Evolutionary conservation across 1,140 invertebrate genomes (phyloP).

Genomic region (Bathynomus jamesi): DNA sequence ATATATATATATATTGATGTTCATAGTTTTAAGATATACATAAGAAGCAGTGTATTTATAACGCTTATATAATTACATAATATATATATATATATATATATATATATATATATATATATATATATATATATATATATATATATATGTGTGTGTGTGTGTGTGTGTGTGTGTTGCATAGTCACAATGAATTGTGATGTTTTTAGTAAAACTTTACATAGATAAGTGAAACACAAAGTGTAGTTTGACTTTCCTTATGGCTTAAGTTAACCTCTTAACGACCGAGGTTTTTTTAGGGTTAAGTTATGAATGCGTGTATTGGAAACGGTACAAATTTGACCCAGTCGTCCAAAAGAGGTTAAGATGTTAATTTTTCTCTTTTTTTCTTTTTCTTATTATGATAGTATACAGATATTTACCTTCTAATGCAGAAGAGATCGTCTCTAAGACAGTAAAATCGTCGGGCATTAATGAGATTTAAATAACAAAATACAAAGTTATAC

Average conservation of each 20-base stretch:
- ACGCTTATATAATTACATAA: background rate
- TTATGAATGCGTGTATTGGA: background rate
- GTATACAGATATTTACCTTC: too few relatives aligned
- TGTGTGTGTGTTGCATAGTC: background rate
- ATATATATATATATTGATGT: slow-evolving; percentile 9
- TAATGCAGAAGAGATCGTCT: too few relatives aligned
- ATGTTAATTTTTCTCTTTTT: background rate
- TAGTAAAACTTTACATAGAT: background rate
- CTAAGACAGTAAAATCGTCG: background rate
- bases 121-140: slow-evolving; percentile 8
- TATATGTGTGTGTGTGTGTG: background rate
- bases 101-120: slow-evolving; percentile 10
- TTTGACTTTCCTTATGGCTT: too few relatives aligned
- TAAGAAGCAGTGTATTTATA: background rate
- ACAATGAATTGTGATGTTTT: background rate
- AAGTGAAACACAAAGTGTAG: background rate
- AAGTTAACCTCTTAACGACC: background rate
- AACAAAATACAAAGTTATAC: background rate
- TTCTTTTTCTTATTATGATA: background rate
- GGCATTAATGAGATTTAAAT: background rate
- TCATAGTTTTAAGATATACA: slow-evolving; percentile 3
- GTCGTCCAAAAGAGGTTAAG: background rate
- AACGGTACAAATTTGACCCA: background rate
- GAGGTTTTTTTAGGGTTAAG: background rate
- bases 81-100: slow-evolving; percentile 10